Conservation (phyloP, 2,888 invertebrate species). For the Camponotus fellah region DNA sequence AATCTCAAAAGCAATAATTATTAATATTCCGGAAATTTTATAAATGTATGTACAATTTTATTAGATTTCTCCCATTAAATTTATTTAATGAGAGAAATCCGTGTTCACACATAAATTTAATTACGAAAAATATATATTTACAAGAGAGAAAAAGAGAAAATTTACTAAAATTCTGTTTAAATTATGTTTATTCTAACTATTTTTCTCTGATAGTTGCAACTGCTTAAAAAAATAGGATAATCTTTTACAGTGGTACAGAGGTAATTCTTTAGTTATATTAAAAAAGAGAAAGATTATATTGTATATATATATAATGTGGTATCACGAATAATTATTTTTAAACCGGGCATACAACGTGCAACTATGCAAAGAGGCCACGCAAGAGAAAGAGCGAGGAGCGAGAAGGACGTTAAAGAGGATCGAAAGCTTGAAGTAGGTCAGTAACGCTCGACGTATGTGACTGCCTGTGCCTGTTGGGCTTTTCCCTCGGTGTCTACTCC, state of each 20-base stretch:
- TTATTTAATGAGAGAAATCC: too few relatives aligned
- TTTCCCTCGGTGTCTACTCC: conserved; percentile 50
- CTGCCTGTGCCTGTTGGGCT: conserved; percentile 54
- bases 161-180: not conserved
- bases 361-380: conserved; percentile 17
- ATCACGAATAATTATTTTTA: conserved; percentile 49
- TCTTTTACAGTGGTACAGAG: not conserved
- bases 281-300: not conserved
- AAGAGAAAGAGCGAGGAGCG: conserved; percentile 55
- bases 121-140: not conserved
- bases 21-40: not conserved
- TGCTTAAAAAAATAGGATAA: not conserved
- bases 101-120: not conserved
- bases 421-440: conserved; percentile 78
- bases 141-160: too few relatives aligned
- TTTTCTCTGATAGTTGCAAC: not conserved
- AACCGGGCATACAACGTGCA: conserved; percentile 8
- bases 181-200: not conserved
- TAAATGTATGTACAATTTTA: not conserved
- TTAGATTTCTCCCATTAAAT: not conserved
- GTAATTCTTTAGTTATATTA: not conserved
- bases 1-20: not conserved
- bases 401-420: conserved; percentile 66
- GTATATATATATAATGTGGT: not conserved
- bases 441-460: conserved; percentile 72